Conservation (phyloP, 2,888 invertebrate genomes). For the Orchesella flavescens region DNA sequence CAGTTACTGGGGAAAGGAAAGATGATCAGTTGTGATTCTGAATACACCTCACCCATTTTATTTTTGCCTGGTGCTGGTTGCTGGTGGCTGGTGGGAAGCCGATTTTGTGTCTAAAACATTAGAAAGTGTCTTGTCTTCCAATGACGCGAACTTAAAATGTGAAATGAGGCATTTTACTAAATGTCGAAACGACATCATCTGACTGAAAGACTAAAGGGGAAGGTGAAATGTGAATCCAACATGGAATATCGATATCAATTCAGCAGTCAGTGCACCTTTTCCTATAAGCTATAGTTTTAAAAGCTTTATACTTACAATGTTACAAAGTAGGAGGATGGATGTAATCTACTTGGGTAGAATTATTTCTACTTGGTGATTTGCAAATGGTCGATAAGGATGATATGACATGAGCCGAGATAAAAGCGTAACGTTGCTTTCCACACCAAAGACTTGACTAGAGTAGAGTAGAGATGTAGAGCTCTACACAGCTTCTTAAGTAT, state of each 20-base stretch:
- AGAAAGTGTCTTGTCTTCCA: background rate
- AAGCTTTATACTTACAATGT: background rate
- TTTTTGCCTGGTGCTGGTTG: background rate
- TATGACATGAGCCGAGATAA: too few species aligned
- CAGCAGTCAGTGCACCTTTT: background rate
- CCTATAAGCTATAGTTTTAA: background rate
- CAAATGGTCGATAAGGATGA: too few species aligned
- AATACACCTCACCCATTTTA: background rate
- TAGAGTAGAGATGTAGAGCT: too few species aligned
- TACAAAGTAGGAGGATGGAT: background rate
- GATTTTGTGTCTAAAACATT: too few species aligned
- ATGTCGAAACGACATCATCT: background rate
- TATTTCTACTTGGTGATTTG: too few species aligned
- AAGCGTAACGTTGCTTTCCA: too few species aligned
- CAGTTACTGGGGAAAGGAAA: background rate
- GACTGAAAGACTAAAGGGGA: background rate
- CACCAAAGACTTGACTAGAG: too few species aligned
- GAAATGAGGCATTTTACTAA: slow-evolving; percentile 7
- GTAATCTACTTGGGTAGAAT: too few species aligned
- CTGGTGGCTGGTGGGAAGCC: background rate
- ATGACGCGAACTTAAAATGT: background rate
- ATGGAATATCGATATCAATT: background rate
- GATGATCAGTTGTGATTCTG: background rate
- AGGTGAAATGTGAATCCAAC: background rate
- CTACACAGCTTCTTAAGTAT: too few species aligned